These are phyloP conservation scores for Lamproptera curius DNA, from an alignment of 2,888 invertebrate genomes.

Conservation along the genomic window DNA sequence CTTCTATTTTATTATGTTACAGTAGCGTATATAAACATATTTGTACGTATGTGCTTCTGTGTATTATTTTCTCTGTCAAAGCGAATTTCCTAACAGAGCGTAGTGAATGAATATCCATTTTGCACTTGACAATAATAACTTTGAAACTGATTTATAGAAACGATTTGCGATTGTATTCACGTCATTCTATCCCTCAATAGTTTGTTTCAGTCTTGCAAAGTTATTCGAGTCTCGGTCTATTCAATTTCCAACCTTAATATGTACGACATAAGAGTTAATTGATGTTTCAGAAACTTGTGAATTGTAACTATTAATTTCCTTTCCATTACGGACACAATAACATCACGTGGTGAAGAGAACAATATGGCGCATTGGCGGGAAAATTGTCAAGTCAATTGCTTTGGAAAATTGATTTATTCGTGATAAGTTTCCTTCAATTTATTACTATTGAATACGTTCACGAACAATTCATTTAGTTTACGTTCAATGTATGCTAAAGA, in stretches of 20 bases:
- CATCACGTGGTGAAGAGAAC: conserved; percentile 57
- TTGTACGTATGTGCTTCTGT: conserved; percentile 40
- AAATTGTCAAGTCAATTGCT: conserved; percentile 57
- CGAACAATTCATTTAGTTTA: no score
- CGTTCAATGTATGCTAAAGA: no score
- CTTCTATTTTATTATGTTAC: no score
- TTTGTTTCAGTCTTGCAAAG: conserved; percentile 30
- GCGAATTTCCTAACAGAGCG: conserved; percentile 11
- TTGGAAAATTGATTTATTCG: conserved; percentile 32
- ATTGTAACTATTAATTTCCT: conserved; percentile 67
- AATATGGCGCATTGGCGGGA: conserved; percentile 60
- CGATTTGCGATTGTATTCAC: conserved; percentile 37
- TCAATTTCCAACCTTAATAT: conserved; percentile 31
- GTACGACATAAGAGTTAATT: conserved; percentile 22
- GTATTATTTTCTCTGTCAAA: conserved; percentile 9
- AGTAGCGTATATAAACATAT: no score
- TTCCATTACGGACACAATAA: conserved; percentile 63
- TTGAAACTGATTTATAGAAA: conserved; percentile 39
- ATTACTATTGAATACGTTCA: conserved; percentile 9
- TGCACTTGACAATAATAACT: conserved; percentile 42
- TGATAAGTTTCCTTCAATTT: conserved; percentile 8
- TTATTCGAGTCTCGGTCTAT: conserved; percentile 14
- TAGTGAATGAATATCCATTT: conserved; percentile 32
- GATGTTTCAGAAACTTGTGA: conserved; percentile 30
- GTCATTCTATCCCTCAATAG: conserved; percentile 42